Evolutionary conservation across 53 echinoderm and acorn worm genomes (phyloP), one percentile per base, ranked within the genome.

Genomic region (Zoroaster sp.): DNA sequence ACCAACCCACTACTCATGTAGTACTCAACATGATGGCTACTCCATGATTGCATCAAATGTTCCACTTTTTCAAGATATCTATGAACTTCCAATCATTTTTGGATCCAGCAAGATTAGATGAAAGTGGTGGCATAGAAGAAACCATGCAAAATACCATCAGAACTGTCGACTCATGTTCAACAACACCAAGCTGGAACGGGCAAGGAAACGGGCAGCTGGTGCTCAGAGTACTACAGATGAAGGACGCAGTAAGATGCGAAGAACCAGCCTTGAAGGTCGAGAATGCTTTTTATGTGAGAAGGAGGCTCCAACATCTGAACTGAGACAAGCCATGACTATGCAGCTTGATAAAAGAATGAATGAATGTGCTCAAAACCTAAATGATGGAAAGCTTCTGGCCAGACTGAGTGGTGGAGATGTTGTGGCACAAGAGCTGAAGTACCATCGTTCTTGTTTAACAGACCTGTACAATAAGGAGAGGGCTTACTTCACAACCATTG

Each of bases 131-230:
- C 2, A 87, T 87, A 47, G 87, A 87, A 49, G 28, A 32, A 87
- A 73, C 35, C 25, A 74, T 31, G 87, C 87, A 46, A 73, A 87
- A 32, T 87, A 49, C 8, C 73, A 87, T 35, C 44, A 46, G 23
- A 75, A 2, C 33, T 87, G 87, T 51, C 23, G 51, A 33, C 74
- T 33, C 25, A 17, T 75, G 74, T 87, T 87, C 45, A 51, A 87
- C 41, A 87, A 87, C 35, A 76, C 87, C 33, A 87, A 87, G 43
- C n/a, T n/a, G n/a, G n/a, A n/a, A n/a, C n/a, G n/a, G n/a, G n/a
- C n/a, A n/a, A n/a, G n/a, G n/a, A n/a, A n/a, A n/a, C n/a, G n/a
- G n/a, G n/a, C n/a, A n/a, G n/a, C n/a, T n/a, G n/a, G n/a, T n/a
- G n/a, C n/a, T n/a, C n/a, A n/a, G n/a, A n/a, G n/a, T 74, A 75